Base-by-base conservation (phyloP, 1,140 invertebrate species). In the Ruditapes philippinarum region DNA sequence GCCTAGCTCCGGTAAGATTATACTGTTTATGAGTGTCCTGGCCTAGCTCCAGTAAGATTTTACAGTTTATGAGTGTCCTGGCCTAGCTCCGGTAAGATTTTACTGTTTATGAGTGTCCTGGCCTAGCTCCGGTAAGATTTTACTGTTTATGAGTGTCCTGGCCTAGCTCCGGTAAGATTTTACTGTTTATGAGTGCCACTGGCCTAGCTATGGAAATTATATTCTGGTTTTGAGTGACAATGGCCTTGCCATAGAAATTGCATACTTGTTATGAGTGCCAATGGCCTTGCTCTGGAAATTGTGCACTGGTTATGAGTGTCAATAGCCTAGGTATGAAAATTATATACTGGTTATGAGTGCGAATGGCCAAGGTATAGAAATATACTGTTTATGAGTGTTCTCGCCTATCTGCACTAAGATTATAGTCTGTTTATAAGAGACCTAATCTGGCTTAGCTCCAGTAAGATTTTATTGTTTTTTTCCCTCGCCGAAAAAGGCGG, bases 311-410 rank as follows among this genome's bases (percentile, higher is more conserved):
- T 11, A 51, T 40, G 19, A 14, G 42, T 42, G 40, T 2, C 38
- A n/a, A 36, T 33, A 9, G 78, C 33, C 74, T 28, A 4, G 38
- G 7, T 28, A 3, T 25, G 7, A 25, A 9, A 31, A 17, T 3
- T 31, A 3, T 49, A 28, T 36, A 31, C n/a, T 31, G 38, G 4
- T n/a, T 22, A 62, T 60, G 33, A 49, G n/a, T 60, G 31, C 65
- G 31, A n/a, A 4, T 28, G 38, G 49, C 57, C 40, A 38, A 12
- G 65, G 38, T 33, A 3, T 25, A 25, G 74, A 45, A 60, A 45
- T 99, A 99, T 96, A 99, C 99, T 0, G 99, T 99, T 1, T 99
- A 99, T 95, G 99, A 99, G 96, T 99, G 99, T 96, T 99, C 99
- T 45, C 99, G 99, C 89, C 97, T 99, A 90, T 99, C 99, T 93